Percentiles rank a stretch among this genome's conserved stretches.
Conservation (phyloP, 2,113 vertebrate species). For the Myrmecophaga tridactyla region DNA sequence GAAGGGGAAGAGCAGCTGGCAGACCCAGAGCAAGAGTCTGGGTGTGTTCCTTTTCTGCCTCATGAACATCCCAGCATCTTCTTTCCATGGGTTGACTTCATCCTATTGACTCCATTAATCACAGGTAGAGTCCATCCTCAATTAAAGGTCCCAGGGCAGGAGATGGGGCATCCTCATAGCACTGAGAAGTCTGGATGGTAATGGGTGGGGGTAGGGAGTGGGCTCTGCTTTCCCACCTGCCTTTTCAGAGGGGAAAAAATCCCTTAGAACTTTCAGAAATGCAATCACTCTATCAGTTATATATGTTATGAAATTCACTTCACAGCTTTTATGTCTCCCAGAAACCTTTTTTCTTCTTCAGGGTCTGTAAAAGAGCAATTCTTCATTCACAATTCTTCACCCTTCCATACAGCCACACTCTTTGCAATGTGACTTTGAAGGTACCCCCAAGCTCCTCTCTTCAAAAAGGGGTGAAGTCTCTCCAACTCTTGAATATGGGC, state of each 20-base stretch:
- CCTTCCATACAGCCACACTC: background rate
- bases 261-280: background rate
- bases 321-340: background rate
- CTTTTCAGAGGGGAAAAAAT: background rate
- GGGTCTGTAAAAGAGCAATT: background rate
- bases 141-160: background rate
- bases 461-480: background rate
- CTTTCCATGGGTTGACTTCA: background rate
- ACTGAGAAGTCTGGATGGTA: background rate
- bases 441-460: background rate
- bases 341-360: constrained; percentile 12
- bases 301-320: background rate
- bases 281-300: background rate
- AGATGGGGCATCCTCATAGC: background rate
- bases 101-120: background rate
- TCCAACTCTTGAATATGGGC: background rate
- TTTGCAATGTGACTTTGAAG: background rate
- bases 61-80: background rate
- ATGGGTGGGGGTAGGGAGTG: background rate
- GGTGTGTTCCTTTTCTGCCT: background rate
- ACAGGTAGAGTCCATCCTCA: background rate
- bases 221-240: background rate
- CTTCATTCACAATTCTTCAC: background rate
- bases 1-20: background rate
- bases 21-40: background rate